Percentiles rank a stretch among this genome's conserved stretches.
Conservation (phyloP, 2,797 vertebrate species). For the Lemur catta region DNA sequence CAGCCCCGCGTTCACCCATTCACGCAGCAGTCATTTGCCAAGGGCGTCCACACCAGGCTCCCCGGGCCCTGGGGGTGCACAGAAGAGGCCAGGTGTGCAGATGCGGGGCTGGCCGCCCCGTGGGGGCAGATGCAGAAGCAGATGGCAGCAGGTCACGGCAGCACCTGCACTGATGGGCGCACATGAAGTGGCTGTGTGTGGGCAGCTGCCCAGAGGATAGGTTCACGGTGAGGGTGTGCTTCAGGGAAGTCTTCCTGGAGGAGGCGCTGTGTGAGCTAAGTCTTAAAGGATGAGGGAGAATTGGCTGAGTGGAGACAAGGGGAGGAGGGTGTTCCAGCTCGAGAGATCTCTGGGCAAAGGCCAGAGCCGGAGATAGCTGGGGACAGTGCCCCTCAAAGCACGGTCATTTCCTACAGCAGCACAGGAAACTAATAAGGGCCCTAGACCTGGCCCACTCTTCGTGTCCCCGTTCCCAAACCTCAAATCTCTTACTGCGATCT, state of each 20-base stretch:
- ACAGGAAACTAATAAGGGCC: neutral
- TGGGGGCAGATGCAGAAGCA: neutral
- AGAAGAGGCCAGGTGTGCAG: neutral
- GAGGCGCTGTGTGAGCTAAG: neutral
- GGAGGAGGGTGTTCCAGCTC: no score
- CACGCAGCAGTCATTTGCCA: neutral
- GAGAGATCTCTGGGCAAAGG: neutral
- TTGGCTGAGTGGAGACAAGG: neutral
- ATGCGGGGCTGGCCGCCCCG: accelerated
- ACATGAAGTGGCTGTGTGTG: accelerated
- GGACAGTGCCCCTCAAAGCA: no score
- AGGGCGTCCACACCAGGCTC: neutral
- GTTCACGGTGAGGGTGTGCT: neutral
- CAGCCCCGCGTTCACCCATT: neutral
- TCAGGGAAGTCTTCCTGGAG: neutral
- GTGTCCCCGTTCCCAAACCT: neutral
- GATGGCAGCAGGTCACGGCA: neutral
- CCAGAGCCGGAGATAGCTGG: neutral
- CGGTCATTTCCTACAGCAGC: neutral
- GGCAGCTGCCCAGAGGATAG: neutral
- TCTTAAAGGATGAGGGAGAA: neutral
- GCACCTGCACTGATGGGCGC: neutral
- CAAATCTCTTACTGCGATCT: accelerated
- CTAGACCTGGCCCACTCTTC: neutral
- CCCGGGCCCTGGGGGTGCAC: no score